These are phyloP conservation scores for Pristionchus arcanus DNA, from an alignment of 2,888 invertebrate genomes.

Conservation along the genomic window DNA sequence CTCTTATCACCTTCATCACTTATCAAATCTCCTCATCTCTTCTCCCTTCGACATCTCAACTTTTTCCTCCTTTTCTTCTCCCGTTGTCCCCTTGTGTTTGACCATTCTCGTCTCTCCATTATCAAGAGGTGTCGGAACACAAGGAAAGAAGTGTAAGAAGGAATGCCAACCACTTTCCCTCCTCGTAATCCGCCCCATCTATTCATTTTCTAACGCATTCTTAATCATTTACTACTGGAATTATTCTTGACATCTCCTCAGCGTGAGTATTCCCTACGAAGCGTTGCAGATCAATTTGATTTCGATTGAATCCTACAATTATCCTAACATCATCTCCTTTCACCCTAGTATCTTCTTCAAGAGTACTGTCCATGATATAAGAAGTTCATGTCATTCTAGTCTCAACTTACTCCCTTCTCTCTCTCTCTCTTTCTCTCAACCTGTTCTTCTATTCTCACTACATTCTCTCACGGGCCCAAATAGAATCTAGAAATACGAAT, in stretches of 20 bases:
- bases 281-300: too few species aligned
- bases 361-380: neutral
- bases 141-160: conserved; percentile 20
- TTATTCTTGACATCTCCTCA: too few species aligned
- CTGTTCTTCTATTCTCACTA: conserved; percentile 15
- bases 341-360: neutral
- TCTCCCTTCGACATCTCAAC: neutral
- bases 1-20: conserved; percentile 18
- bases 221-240: too few species aligned
- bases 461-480: conserved; percentile 27
- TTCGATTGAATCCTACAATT: too few species aligned
- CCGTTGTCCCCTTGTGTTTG: neutral
- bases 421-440: neutral
- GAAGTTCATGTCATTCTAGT: neutral
- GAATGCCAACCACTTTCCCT: neutral
- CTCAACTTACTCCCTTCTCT: conserved; percentile 6
- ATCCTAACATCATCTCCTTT: neutral
- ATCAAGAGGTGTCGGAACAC: neutral
- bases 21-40: conserved; percentile 5
- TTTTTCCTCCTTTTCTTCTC: neutral
- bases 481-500: conserved; percentile 8
- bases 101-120: conserved; percentile 20
- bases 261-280: too few species aligned
- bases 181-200: neutral
- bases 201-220: neutral